phyloP scores from a whole-genome alignment of 2,888 invertebrate genomes.

The Tenthredo notha region DNA sequence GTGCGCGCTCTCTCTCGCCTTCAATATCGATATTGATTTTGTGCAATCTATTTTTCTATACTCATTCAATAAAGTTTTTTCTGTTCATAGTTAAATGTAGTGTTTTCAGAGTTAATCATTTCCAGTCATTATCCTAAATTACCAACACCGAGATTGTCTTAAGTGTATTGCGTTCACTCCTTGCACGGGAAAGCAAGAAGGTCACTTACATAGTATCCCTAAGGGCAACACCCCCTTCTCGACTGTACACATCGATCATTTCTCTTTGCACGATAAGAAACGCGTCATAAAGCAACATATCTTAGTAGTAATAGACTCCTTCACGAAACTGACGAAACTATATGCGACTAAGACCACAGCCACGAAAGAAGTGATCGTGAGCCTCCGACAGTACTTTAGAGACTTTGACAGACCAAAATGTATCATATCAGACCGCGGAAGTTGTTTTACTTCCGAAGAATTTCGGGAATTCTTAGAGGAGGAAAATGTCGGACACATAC shows the following conservation, averaged over 20 bases:
- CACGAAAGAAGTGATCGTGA: too few relatives aligned
- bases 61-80: too few relatives aligned
- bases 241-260: conserved; percentile 51
- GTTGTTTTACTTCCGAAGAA: conserved; percentile 59
- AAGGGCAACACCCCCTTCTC: conserved; percentile 58
- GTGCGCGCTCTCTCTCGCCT: too few relatives aligned
- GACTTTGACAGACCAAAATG: conserved; percentile 54
- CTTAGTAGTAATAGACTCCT: conserved; percentile 56
- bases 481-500: conserved; percentile 56
- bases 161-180: conserved; percentile 59
- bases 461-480: conserved; percentile 59
- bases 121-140: too few relatives aligned
- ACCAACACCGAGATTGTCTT: conserved; percentile 59
- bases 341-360: conserved; percentile 47
- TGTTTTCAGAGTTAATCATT: too few relatives aligned
- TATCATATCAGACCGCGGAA: conserved; percentile 60
- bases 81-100: too few relatives aligned
- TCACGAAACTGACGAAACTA: conserved; percentile 55
- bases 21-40: too few relatives aligned
- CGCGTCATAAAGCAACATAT: conserved; percentile 34
- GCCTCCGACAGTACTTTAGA: conserved; percentile 47
- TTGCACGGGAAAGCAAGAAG: conserved; percentile 55
- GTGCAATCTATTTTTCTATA: too few relatives aligned
- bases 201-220: conserved; percentile 57
- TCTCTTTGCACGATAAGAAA: too few relatives aligned